Evolutionary conservation across 2,113 vertebrate species (phyloP), one percentile per base, ranked within the genome.

Genomic region (Falco punctatus): DNA sequence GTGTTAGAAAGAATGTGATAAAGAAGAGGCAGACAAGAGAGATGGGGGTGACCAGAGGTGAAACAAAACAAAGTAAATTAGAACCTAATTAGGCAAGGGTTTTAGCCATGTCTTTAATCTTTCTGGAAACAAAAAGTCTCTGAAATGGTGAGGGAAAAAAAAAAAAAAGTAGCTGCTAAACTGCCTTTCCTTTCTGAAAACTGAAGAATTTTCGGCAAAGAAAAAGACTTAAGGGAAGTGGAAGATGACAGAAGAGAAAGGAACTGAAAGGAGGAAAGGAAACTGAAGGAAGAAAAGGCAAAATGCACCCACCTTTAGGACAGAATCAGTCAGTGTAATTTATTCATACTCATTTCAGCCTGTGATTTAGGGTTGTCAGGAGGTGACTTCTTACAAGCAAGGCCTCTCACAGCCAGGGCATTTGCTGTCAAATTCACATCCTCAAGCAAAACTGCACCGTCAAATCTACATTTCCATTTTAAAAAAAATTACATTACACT

Each of bases 351-450:
- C 42, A 52, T 88, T 94, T 90, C 80, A 80, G 5, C 10, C n/a
- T 78, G 23, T 78, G 88, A 94, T 94, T 96, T 88, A 92, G 42
- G n/a, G 22, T 69, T 91, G 92, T 90, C 86, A 94, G 59, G 51
- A 62, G 51, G 55, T 93, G 88, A 94, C 79, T 91, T 90, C 48
- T 62, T 83, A 88, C 79, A 93, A 93, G 82, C 28, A 66, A 80
- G 61, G 54, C 19, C 57, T 87, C 61, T 81, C 52, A 64, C 54
- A 79, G 67, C 51, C 78, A 55, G 28, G 66, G 58, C 74, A 92
- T 88, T 95, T 96, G 35, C 70, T 92, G 92, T 86, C 86, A 96
- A 78, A 84, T 81, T 86, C 86, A 75, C 19, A 64, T 87, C 42
- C 79, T 90, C n/a, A 62, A 92, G 79, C 27, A 88, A 91, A 94